A percentile compares a stretch with the other conserved stretches of the same genome.
phyloP scores from a whole-genome alignment of 2,797 vertebrate species.

The Paedocypris micromegethes region DNA sequence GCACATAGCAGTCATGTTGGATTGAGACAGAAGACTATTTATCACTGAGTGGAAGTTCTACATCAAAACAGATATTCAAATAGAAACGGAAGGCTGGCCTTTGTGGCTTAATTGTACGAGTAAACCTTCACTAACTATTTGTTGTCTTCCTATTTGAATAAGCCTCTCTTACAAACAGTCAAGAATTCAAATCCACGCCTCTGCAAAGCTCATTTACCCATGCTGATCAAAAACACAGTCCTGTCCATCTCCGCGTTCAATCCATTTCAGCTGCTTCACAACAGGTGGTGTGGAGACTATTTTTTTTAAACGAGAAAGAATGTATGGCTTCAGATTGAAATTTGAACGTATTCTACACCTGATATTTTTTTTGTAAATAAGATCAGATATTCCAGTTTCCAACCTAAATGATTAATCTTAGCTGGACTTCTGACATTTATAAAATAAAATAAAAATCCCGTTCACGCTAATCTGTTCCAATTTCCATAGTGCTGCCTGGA shows the following conservation, averaged over 20 bases:
- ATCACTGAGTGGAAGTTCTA: background rate
- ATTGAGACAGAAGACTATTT: slow-evolving; percentile 7
- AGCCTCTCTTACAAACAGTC: background rate
- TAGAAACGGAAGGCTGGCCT: background rate
- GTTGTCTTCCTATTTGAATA: slow-evolving; percentile 1
- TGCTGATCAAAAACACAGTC: background rate
- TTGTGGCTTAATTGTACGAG: background rate
- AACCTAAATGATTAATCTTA: no score
- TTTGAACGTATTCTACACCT: no score
- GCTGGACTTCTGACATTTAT: no score
- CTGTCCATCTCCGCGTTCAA: slow-evolving; percentile 2
- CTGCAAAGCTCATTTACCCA: background rate
- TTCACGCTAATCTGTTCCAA: no score
- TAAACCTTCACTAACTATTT: background rate
- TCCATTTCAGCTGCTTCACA: background rate
- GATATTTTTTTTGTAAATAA: no score
- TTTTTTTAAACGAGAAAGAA: background rate
- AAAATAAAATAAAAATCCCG: no score
- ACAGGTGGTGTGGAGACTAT: background rate
- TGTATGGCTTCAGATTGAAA: background rate
- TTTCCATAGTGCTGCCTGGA: no score
- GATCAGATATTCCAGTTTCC: no score
- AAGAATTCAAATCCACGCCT: background rate
- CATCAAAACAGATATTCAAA: background rate
- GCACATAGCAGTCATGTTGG: slow-evolving; percentile 11